phyloP scores from a whole-genome alignment of 2,888 invertebrate species.

The Phlogophora meticulosa region DNA sequence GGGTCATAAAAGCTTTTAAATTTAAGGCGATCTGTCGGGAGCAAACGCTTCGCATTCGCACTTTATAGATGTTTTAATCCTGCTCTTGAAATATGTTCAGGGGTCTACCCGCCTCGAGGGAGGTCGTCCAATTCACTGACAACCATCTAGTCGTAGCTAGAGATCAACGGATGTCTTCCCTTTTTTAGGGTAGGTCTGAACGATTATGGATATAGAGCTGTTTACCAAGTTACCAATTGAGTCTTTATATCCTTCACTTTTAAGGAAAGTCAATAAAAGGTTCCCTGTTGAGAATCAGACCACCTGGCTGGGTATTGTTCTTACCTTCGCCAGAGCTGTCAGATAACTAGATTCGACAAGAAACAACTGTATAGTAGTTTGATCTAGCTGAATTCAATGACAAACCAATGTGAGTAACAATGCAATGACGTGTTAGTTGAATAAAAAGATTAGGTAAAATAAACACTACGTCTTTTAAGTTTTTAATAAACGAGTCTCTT shows the following conservation, averaged over 20 bases:
- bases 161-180: conserved; percentile 80
- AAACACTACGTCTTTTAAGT: conserved; percentile 14
- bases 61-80: conserved; percentile 87
- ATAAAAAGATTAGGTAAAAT: conserved; percentile 7
- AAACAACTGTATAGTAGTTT: conserved; percentile 1
- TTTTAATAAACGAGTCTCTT: conserved; percentile 25
- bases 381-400: conserved; percentile 19
- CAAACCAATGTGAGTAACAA: conserved; percentile 16
- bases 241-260: not conserved
- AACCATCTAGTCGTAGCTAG: conserved; percentile 73
- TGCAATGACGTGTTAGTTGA: not conserved
- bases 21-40: conserved; percentile 87
- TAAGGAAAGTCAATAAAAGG: too few relatives aligned
- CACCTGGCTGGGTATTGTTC: too few relatives aligned
- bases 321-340: too few relatives aligned
- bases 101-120: conserved; percentile 67
- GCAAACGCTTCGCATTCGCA: conserved; percentile 87
- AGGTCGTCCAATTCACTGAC: conserved; percentile 81
- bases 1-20: conserved; percentile 75
- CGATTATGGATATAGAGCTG: conserved; percentile 68
- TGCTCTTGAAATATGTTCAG: conserved; percentile 89
- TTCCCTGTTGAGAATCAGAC: too few relatives aligned
- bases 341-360: not conserved
- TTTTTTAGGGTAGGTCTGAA: conserved; percentile 74
- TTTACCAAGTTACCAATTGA: conserved; percentile 11